Percentiles rank a stretch among this genome's conserved stretches.
Evolutionary conservation across 2,888 invertebrate genomes (phyloP).

Genomic region (Tenodera sinensis): DNA sequence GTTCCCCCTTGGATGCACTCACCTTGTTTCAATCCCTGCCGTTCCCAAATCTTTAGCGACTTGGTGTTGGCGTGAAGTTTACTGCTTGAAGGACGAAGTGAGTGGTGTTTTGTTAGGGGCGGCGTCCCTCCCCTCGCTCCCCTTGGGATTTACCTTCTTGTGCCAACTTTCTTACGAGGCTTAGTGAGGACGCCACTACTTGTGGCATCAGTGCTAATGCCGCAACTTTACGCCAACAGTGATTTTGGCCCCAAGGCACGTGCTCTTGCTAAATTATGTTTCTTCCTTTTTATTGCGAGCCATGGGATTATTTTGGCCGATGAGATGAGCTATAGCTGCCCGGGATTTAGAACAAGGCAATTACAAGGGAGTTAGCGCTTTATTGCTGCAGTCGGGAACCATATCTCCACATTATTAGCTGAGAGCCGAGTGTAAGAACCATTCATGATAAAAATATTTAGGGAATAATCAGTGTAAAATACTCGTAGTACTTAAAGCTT

Average conservation of each 20-base stretch:
- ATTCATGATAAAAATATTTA: too few species aligned
- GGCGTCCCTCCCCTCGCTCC: too few species aligned
- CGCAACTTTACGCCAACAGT: neutral
- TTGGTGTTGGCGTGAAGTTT: neutral
- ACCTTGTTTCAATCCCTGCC: neutral
- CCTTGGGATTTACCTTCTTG: neutral
- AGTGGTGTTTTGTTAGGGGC: neutral
- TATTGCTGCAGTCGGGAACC: neutral
- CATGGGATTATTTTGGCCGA: neutral
- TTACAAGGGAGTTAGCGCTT: neutral
- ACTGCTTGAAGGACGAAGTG: neutral
- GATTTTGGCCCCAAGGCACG: neutral
- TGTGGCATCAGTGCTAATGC: neutral
- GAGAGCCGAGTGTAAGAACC: too few species aligned
- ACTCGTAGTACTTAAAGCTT: too few species aligned
- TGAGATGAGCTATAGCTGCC: neutral
- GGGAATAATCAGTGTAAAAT: too few species aligned
- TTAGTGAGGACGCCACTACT: neutral
- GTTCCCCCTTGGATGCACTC: neutral
- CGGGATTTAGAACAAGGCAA: neutral
- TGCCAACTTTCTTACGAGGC: neutral
- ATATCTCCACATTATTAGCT: neutral
- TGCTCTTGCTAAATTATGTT: neutral
- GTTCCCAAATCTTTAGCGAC: neutral
- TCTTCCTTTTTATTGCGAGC: neutral